A percentile compares a stretch with the other conserved stretches of the same genome.
phyloP scores from a whole-genome alignment of 2,113 vertebrate genomes.

The Sorex fumeus region DNA sequence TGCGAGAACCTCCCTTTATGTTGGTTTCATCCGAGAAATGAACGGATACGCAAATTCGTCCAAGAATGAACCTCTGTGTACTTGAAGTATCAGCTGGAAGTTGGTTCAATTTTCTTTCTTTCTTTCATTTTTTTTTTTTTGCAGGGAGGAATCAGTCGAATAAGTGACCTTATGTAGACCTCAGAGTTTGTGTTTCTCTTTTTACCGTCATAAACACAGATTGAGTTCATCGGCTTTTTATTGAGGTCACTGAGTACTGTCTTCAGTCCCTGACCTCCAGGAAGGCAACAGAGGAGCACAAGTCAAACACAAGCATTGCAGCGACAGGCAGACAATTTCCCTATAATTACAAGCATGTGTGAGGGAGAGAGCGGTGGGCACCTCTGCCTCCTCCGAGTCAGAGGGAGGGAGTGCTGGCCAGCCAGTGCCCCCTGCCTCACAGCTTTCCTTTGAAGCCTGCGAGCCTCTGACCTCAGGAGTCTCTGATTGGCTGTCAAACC shows the following conservation, averaged over 20 bases:
- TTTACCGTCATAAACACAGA: not conserved
- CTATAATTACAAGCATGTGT: slow-evolving; percentile 59
- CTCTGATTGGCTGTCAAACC: not conserved
- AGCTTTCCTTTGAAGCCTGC: slow-evolving; percentile 76
- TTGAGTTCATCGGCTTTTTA: not conserved
- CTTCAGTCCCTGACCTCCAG: not conserved
- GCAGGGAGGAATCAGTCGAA: not conserved
- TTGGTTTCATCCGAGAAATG: not conserved
- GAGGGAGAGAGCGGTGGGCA: not conserved
- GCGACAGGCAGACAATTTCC: not conserved
- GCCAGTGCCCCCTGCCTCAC: not conserved
- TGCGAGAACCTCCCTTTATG: slow-evolving; percentile 1
- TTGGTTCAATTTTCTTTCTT: not conserved
- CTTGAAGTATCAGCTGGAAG: slow-evolving; percentile 12
- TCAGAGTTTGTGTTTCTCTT: slow-evolving; percentile 1
- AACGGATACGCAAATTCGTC: not conserved
- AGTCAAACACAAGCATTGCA: not conserved
- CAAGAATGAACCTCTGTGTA: not conserved
- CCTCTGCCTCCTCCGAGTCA: slow-evolving; percentile 67
- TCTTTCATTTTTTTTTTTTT: too few species aligned
- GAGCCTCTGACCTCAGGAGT: slow-evolving; percentile 13
- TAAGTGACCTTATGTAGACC: not conserved
- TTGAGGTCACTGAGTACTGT: not conserved
- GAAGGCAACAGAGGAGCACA: not conserved
- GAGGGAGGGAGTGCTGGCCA: slow-evolving; percentile 24